Percentiles rank a stretch among this genome's conserved stretches.
Conservation (phyloP, 2,797 vertebrate species). For the Botia kubotai region DNA sequence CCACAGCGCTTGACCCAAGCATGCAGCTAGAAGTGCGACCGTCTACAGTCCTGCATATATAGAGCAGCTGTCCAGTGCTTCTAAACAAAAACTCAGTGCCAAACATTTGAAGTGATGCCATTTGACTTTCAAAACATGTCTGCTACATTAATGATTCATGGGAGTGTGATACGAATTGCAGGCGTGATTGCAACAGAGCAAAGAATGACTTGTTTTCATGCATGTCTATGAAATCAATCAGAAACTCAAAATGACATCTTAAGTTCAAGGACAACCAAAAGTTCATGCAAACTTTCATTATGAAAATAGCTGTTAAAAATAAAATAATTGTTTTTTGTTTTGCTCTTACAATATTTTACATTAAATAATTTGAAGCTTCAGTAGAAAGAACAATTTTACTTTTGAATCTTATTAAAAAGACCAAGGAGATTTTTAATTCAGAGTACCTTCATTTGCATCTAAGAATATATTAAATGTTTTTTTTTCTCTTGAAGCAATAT, state of each 20-base stretch:
- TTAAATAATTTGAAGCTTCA: neutral
- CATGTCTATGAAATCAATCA: conserved; percentile 11
- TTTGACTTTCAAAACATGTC: conserved; percentile 45
- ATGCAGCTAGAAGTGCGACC: neutral
- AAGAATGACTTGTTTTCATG: conserved; percentile 14
- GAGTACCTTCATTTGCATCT: conserved; percentile 7
- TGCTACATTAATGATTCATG: conserved; percentile 23
- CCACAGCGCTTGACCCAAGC: neutral
- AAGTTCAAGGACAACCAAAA: neutral
- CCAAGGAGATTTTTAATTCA: neutral
- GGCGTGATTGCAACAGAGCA: neutral
- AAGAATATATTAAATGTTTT: conserved; percentile 27
- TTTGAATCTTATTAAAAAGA: neutral
- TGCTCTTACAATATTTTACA: neutral
- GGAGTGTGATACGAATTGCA: conserved; percentile 2
- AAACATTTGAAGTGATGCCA: conserved; percentile 10
- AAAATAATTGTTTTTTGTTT: neutral
- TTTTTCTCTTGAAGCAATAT: conserved; percentile 36
- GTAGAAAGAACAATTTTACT: neutral
- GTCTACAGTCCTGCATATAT: conserved; percentile 10
- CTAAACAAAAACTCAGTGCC: conserved; percentile 32
- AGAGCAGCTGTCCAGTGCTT: conserved; percentile 20
- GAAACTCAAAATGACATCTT: neutral
- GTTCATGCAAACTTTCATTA: neutral
- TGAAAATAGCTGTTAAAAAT: neutral